Evolutionary conservation across 2,888 invertebrate genomes (phyloP).

Genomic region (Polydrusus pterygomalis): DNA sequence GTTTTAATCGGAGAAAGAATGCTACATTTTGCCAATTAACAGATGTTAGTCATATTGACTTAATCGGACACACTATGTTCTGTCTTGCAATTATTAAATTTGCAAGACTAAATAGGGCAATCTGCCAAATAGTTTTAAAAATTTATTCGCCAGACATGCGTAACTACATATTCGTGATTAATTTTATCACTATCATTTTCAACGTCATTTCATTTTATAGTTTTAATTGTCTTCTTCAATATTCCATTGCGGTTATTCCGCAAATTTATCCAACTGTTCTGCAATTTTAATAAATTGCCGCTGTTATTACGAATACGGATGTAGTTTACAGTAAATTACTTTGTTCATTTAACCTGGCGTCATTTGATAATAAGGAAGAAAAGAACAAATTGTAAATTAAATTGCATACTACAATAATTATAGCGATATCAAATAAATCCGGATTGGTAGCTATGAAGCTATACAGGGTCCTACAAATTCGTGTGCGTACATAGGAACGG

Average conservation of each 20-base stretch:
- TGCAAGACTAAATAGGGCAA: too few relatives aligned
- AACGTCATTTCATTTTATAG: constrained; percentile 3
- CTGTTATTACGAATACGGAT: constrained; percentile 12
- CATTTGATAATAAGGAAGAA: constrained; percentile 4
- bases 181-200: constrained; percentile 4
- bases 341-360: constrained; percentile 16
- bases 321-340: constrained; percentile 22
- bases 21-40: too few relatives aligned
- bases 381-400: not conserved
- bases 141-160: not conserved
- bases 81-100: too few relatives aligned
- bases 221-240: constrained; percentile 26
- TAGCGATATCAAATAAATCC: not conserved
- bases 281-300: constrained; percentile 21
- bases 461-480: too few relatives aligned
- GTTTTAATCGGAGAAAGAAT: too few relatives aligned
- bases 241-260: constrained; percentile 12
- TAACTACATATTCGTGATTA: not conserved
- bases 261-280: not conserved
- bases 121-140: not conserved
- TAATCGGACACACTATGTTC: too few relatives aligned
- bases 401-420: not conserved
- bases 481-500: too few relatives aligned
- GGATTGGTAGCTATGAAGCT: too few relatives aligned
- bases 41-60: too few relatives aligned